phyloP scores from a whole-genome alignment of 2,888 invertebrate genomes.

The Himalopsyche japonica region DNA sequence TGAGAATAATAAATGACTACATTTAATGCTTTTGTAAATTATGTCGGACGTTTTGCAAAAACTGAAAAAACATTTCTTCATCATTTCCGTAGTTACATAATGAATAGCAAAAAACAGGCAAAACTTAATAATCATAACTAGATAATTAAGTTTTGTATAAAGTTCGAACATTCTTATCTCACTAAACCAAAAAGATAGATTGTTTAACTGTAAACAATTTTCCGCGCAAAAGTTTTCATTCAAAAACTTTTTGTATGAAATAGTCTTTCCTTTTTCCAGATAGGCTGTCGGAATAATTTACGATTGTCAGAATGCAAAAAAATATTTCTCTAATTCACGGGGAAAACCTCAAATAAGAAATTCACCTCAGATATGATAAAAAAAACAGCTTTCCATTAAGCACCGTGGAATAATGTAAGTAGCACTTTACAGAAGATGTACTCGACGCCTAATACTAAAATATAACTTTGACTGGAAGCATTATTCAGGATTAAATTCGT shows the following conservation, averaged over 20 bases:
- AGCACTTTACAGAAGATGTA: slow-evolving; percentile 2
- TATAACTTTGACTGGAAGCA: not conserved
- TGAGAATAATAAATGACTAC: no score
- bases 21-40: no score
- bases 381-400: slow-evolving; percentile 4
- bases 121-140: no score
- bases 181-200: no score
- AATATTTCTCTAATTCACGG: not conserved
- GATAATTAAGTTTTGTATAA: no score
- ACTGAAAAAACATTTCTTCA: no score
- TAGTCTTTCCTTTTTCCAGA: not conserved
- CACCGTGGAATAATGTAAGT: not conserved
- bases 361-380: slow-evolving; percentile 5
- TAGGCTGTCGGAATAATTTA: slow-evolving; percentile 7
- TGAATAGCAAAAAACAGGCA: no score
- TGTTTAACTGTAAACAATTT: no score
- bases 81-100: no score
- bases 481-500: slow-evolving; percentile 15
- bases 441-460: not conserved
- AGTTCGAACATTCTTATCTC: no score
- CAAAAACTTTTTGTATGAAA: not conserved
- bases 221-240: no score
- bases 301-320: not conserved
- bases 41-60: no score
- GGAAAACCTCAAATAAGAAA: not conserved